Percentiles rank a stretch among this genome's conserved stretches.
Conservation (phyloP, 2,113 vertebrate species). For the Manacus vitellinus region DNA sequence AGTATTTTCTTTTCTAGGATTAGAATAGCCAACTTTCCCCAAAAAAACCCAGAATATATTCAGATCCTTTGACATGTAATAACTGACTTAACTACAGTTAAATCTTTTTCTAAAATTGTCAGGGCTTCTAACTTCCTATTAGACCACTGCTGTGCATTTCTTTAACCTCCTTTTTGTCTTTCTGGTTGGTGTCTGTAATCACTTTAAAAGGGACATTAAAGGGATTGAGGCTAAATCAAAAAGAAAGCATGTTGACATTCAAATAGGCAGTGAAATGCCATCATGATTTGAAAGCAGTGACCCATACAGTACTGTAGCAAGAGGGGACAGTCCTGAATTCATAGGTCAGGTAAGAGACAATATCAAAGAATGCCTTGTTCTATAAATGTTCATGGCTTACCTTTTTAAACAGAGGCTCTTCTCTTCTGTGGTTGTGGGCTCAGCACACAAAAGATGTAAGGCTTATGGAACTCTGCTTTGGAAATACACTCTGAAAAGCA, state of each 20-base stretch:
- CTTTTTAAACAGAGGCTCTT: constrained; percentile 44
- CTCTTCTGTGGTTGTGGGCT: constrained; percentile 59
- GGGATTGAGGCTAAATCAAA: constrained; percentile 60
- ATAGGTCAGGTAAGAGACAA: constrained; percentile 48
- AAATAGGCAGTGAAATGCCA: constrained; percentile 59
- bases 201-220: constrained; percentile 53
- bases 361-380: constrained; percentile 52
- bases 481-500: constrained; percentile 12
- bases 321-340: constrained; percentile 51
- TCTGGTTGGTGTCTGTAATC: constrained; percentile 50
- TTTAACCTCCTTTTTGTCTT: constrained; percentile 64
- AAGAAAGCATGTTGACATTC: constrained; percentile 52
- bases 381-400: constrained; percentile 32
- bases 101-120: neutral
- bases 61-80: neutral
- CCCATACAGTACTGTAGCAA: constrained; percentile 44
- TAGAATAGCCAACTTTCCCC: neutral
- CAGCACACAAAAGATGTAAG: neutral
- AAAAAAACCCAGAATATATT: neutral
- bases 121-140: neutral
- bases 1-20: neutral
- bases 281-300: constrained; percentile 56
- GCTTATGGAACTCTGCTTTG: neutral
- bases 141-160: constrained; percentile 20
- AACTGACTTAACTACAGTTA: neutral